phyloP scores from a whole-genome alignment of 2,888 invertebrate genomes.

The Furcula furcula region DNA sequence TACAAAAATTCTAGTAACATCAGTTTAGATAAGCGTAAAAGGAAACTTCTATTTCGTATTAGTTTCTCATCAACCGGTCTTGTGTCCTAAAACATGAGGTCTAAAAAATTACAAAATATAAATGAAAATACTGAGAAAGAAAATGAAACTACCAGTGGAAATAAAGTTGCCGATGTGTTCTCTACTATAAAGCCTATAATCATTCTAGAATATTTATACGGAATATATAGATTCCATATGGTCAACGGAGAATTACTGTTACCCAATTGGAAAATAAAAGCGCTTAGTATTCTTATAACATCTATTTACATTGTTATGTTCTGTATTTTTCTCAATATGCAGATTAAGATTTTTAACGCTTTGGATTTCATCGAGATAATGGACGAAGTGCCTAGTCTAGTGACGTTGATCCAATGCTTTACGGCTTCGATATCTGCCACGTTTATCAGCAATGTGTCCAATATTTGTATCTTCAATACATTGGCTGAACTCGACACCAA shows the following conservation, averaged over 20 bases:
- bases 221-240: slow-evolving; percentile 44
- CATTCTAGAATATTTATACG: slow-evolving; percentile 38
- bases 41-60: slow-evolving; percentile 3
- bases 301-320: slow-evolving; percentile 20
- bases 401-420: slow-evolving; percentile 39
- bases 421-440: slow-evolving; percentile 32
- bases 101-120: not conserved
- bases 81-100: not conserved
- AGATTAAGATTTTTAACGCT: slow-evolving; percentile 13
- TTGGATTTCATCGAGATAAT: slow-evolving; percentile 24
- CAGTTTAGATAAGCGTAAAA: not conserved
- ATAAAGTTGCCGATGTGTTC: slow-evolving; percentile 21
- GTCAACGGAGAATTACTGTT: slow-evolving; percentile 27
- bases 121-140: slow-evolving; percentile 2
- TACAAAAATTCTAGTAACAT: slow-evolving; percentile 6
- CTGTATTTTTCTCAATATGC: slow-evolving; percentile 17
- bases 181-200: slow-evolving; percentile 34
- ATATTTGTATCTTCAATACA: slow-evolving; percentile 34
- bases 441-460: slow-evolving; percentile 32
- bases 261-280: slow-evolving; percentile 36
- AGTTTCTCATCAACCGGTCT: slow-evolving; percentile 3
- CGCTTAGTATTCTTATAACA: slow-evolving; percentile 23
- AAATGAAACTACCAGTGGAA: slow-evolving; percentile 8
- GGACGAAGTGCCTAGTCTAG: slow-evolving; percentile 33
- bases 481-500: slow-evolving; percentile 39